Evolutionary conservation across 2,888 invertebrate species (phyloP).

Genomic region (Caenorhabditis sp.): DNA sequence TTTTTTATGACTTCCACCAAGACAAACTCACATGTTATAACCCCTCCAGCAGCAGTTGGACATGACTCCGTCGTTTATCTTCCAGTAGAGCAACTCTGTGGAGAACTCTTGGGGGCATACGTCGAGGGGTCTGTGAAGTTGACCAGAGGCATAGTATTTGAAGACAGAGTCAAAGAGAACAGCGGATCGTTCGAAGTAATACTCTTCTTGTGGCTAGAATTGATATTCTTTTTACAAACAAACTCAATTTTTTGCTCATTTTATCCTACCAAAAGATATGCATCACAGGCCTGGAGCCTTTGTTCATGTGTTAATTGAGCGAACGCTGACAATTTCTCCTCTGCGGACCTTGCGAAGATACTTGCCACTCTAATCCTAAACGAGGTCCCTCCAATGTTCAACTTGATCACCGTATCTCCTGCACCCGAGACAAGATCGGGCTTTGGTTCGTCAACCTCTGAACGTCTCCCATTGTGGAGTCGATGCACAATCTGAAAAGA

Average conservation of each 20-base stretch:
- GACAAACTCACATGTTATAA: slow-evolving; percentile 73
- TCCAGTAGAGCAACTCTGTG: slow-evolving; percentile 78
- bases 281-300: slow-evolving; percentile 67
- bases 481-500: slow-evolving; percentile 60
- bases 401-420: slow-evolving; percentile 70
- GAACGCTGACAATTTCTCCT: slow-evolving; percentile 69
- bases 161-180: slow-evolving; percentile 79
- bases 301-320: slow-evolving; percentile 71
- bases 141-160: slow-evolving; percentile 79
- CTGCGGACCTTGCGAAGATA: slow-evolving; percentile 69
- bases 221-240: not conserved
- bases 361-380: slow-evolving; percentile 70
- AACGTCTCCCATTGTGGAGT: slow-evolving; percentile 58
- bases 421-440: slow-evolving; percentile 69
- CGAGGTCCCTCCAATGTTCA: slow-evolving; percentile 75
- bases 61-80: slow-evolving; percentile 75
- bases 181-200: slow-evolving; percentile 81
- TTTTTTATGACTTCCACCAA: not conserved
- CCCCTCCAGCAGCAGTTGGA: slow-evolving; percentile 77
- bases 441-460: slow-evolving; percentile 50
- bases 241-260: too few relatives aligned
- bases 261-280: slow-evolving; percentile 70
- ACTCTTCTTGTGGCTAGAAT: slow-evolving; percentile 76
- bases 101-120: slow-evolving; percentile 74
- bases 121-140: slow-evolving; percentile 77